Evolutionary conservation across 1,140 invertebrate species (phyloP).

Genomic region (Lithobius niger): DNA sequence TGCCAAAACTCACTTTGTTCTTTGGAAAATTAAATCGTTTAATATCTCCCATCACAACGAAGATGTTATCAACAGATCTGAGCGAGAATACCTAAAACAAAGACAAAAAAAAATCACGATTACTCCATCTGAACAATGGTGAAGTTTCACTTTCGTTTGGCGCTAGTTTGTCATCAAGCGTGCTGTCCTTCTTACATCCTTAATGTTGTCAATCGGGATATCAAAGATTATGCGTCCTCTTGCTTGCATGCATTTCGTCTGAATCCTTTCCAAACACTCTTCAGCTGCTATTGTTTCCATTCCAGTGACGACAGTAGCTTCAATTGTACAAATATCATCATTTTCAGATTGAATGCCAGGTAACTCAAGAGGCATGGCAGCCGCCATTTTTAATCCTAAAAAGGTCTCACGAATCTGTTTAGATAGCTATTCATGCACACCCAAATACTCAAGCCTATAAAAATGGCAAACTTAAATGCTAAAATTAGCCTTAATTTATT

Average conservation of each 20-base stretch:
- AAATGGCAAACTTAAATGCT: too few species aligned
- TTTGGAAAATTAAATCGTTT: slow-evolving; percentile 28
- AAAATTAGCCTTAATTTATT: too few species aligned
- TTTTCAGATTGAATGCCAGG: neutral
- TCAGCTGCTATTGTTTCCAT: slow-evolving; percentile 40
- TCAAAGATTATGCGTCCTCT: slow-evolving; percentile 40
- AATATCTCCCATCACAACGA: slow-evolving; percentile 27
- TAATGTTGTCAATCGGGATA: slow-evolving; percentile 26
- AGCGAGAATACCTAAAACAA: slow-evolving; percentile 33
- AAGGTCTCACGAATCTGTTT: too few species aligned
- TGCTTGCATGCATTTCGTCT: slow-evolving; percentile 23
- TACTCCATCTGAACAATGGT: neutral
- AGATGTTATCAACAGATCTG: slow-evolving; percentile 37
- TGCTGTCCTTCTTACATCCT: slow-evolving; percentile 24
- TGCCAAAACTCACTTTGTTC: slow-evolving; percentile 24
- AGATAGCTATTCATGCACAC: too few species aligned
- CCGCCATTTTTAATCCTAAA: neutral
- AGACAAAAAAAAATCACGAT: neutral
- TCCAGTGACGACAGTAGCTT: slow-evolving; percentile 38
- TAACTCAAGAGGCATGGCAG: neutral
- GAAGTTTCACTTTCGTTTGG: neutral
- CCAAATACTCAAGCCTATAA: too few species aligned
- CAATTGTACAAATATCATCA: slow-evolving; percentile 23
- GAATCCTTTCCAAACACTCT: slow-evolving; percentile 39
- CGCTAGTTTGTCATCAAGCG: neutral